Evolutionary conservation across 23 tunicate species (phyloP).

Genomic region (Halocynthia roretzi): DNA sequence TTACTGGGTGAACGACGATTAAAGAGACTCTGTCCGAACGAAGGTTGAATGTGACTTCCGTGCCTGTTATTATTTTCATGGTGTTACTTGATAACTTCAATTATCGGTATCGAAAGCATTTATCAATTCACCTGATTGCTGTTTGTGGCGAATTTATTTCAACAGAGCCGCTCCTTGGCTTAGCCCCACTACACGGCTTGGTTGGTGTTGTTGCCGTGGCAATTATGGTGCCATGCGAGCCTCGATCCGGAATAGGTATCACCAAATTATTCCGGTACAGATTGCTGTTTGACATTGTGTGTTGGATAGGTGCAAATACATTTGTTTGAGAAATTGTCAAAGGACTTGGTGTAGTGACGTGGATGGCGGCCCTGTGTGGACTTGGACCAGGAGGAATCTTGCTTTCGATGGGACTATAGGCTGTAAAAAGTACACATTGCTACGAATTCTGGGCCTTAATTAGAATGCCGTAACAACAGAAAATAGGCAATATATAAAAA

Average conservation of each 20-base stretch:
- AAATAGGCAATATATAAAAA: neutral
- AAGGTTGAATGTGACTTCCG: conserved; percentile 16
- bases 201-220: conserved; percentile 9
- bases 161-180: neutral
- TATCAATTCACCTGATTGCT: conserved; percentile 1
- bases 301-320: conserved; percentile 16
- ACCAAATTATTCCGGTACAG: neutral
- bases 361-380: neutral
- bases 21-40: conserved; percentile 23
- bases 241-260: neutral
- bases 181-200: neutral
- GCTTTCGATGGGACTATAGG: conserved; percentile 18
- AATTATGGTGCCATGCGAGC: neutral
- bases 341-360: conserved; percentile 24
- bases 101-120: neutral
- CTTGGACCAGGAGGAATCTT: conserved; percentile 25
- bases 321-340: neutral
- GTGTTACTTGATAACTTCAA: neutral
- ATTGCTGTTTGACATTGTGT: conserved; percentile 13
- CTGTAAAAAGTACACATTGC: neutral
- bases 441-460: no score
- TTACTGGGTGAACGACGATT: neutral
- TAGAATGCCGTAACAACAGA: no score
- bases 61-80: neutral
- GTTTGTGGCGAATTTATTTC: conserved; percentile 11